Percentiles rank a stretch among this genome's conserved stretches.
Evolutionary conservation across 1,140 invertebrate genomes (phyloP).

Genomic region (Piezodorus guildinii): DNA sequence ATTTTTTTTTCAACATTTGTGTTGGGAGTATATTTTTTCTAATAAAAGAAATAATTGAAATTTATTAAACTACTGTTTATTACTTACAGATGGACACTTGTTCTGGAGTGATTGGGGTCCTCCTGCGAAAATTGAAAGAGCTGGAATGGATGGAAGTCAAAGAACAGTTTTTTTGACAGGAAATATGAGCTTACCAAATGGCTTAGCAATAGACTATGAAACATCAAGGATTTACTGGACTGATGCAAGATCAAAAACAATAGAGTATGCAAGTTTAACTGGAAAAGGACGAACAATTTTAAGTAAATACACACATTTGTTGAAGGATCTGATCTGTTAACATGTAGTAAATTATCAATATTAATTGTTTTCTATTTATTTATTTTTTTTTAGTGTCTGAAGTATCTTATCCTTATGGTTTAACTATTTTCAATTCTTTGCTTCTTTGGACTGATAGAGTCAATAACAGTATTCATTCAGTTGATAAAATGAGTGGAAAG

Average conservation of each 20-base stretch:
- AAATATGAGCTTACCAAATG: conserved; percentile 68
- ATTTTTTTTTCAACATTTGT: too few relatives aligned
- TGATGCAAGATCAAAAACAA: conserved; percentile 63
- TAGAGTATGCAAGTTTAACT: conserved; percentile 72
- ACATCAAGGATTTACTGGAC: conserved; percentile 64
- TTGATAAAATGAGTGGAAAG: conserved; percentile 52
- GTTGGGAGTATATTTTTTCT: too few relatives aligned
- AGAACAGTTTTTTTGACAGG: conserved; percentile 52
- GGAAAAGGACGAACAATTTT: conserved; percentile 57
- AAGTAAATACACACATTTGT: background rate
- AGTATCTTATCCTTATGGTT: conserved; percentile 70
- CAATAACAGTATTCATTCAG: conserved; percentile 61
- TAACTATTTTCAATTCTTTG: conserved; percentile 71
- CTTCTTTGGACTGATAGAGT: conserved; percentile 84
- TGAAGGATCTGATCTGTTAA: too few relatives aligned
- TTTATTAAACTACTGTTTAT: background rate
- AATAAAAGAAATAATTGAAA: too few relatives aligned
- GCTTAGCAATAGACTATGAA: conserved; percentile 64
- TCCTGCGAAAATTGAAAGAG: conserved; percentile 66
- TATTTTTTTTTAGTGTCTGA: conserved; percentile 19
- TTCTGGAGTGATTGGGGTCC: conserved; percentile 85
- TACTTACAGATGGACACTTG: conserved; percentile 51
- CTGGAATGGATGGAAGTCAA: conserved; percentile 75
- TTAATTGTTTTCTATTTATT: background rate
- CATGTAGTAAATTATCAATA: background rate